Evolutionary conservation across 2,797 vertebrate species (phyloP).

Genomic region (Melanotaenia nigrans): DNA sequence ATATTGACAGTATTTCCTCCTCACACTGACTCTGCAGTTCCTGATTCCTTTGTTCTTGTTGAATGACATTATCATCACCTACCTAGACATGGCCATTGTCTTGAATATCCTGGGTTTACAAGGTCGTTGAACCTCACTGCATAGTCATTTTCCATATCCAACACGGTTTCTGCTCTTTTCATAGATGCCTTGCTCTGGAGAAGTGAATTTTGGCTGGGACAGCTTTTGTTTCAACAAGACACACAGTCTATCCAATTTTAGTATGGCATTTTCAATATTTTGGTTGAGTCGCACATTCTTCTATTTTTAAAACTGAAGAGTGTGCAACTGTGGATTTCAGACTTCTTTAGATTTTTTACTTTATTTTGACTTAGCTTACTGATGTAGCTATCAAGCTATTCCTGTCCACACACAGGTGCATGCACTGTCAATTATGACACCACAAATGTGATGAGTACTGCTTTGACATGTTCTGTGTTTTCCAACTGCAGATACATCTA

Average conservation of each 20-base stretch:
- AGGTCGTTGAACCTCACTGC: slow-evolving; percentile 28
- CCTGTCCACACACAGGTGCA: neutral
- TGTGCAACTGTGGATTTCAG: neutral
- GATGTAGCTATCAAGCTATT: slow-evolving; percentile 16
- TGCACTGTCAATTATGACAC: neutral
- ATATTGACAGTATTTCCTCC: neutral
- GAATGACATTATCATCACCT: neutral
- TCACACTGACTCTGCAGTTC: neutral
- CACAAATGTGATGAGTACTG: neutral
- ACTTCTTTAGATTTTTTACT: too few species aligned
- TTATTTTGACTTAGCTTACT: neutral
- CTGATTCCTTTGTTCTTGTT: neutral
- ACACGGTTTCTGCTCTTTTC: slow-evolving; percentile 19
- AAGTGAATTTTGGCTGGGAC: slow-evolving; percentile 20
- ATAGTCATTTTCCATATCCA: slow-evolving; percentile 31
- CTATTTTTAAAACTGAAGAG: slow-evolving; percentile 39
- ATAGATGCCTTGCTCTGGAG: slow-evolving; percentile 45
- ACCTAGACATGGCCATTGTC: accelerated
- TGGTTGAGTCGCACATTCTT: slow-evolving; percentile 25
- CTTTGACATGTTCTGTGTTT: neutral
- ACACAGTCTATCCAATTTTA: slow-evolving; percentile 21
- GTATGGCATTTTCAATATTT: slow-evolving; percentile 31
- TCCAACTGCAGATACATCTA: too few species aligned
- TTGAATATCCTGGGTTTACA: neutral
- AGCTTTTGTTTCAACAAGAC: slow-evolving; percentile 33